phyloP scores from a whole-genome alignment of 1,140 invertebrate species.

The Pogonomyrmex barbatus region DNA sequence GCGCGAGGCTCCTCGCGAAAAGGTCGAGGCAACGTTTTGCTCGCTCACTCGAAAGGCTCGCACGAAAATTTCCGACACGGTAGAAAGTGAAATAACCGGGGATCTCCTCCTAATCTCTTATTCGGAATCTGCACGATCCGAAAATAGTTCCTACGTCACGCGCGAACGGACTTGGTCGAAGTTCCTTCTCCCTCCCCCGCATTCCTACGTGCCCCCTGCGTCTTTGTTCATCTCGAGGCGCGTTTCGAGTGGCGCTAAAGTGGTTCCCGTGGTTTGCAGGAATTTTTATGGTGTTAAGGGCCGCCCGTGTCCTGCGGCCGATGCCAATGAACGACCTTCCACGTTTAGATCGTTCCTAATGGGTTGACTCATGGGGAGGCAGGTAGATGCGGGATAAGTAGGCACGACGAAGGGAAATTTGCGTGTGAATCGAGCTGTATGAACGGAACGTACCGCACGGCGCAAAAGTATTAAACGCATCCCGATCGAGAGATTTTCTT shows the following conservation, averaged over 20 bases:
- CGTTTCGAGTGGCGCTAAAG: constrained; percentile 6
- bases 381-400: neutral
- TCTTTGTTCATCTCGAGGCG: neutral
- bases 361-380: neutral
- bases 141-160: constrained; percentile 40
- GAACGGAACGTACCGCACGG: neutral
- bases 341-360: constrained; percentile 32
- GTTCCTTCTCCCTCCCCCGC: neutral
- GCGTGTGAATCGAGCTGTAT: neutral
- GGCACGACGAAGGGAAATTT: neutral
- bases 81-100: constrained; percentile 34
- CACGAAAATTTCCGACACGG: constrained; percentile 11
- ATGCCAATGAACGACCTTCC: constrained; percentile 51
- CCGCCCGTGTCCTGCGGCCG: neutral
- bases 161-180: neutral
- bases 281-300: constrained; percentile 38
- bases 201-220: neutral
- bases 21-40: constrained; percentile 45
- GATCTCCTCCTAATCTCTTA: constrained; percentile 33
- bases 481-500: constrained; percentile 15
- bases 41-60: neutral
- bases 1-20: constrained; percentile 11
- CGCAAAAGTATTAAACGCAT: constrained; percentile 7
- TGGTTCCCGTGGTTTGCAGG: neutral
- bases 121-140: constrained; percentile 33